Evolutionary conservation across 2,797 vertebrate genomes (phyloP).

Genomic region (Peromyscus melanophrys): DNA sequence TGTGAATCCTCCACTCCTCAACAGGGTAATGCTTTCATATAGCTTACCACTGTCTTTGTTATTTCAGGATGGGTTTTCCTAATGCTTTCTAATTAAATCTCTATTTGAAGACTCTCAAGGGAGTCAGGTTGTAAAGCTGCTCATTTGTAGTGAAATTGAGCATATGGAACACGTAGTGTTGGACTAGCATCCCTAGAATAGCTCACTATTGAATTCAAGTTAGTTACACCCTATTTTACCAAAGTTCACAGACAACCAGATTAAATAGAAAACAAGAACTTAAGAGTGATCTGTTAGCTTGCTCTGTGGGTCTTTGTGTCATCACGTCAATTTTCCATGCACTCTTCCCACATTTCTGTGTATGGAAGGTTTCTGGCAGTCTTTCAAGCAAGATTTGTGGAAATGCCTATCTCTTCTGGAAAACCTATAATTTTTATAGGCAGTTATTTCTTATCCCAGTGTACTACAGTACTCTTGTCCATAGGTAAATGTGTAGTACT

Average conservation of each 20-base stretch:
- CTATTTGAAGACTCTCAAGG: constrained; percentile 82
- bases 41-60: constrained; percentile 74
- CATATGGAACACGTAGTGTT: constrained; percentile 74
- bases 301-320: not conserved
- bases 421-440: not conserved
- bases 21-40: constrained; percentile 63
- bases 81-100: constrained; percentile 84
- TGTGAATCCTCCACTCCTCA: constrained; percentile 55
- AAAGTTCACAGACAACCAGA: constrained; percentile 19
- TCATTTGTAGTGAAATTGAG: constrained; percentile 84
- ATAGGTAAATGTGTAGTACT: not conserved
- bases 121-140: constrained; percentile 77
- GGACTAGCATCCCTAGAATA: constrained; percentile 34
- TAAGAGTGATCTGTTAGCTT: not conserved
- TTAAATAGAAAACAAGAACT: constrained; percentile 62
- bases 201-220: constrained; percentile 67
- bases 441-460: not conserved
- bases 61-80: constrained; percentile 76
- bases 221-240: constrained; percentile 43
- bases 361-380: not conserved
- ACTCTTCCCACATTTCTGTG: not conserved
- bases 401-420: constrained; percentile 11
- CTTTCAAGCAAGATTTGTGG: not conserved
- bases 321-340: not conserved
- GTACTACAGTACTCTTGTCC: not conserved